These are phyloP conservation scores for Palythoa grandis DNA, from an alignment of 92 coral and sea anemone genomes.

Conservation along the genomic window DNA sequence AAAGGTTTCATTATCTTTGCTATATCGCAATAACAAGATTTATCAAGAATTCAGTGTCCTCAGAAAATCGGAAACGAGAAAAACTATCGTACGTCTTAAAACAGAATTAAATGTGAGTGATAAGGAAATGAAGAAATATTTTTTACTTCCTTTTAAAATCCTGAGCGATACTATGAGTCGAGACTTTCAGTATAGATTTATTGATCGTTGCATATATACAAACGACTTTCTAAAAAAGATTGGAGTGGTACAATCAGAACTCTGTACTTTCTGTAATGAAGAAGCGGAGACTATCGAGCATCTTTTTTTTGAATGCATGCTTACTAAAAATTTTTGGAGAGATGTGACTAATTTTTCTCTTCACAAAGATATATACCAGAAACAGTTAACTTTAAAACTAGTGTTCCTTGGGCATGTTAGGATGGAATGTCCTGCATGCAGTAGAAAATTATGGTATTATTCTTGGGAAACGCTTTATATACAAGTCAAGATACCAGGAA, in stretches of 20 bases:
- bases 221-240: background rate
- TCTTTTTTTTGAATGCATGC: background rate
- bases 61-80: background rate
- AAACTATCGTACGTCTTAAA: background rate
- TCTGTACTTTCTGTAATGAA: background rate
- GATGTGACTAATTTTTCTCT: background rate
- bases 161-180: background rate
- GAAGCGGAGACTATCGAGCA: background rate
- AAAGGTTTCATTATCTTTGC: background rate
- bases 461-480: no score
- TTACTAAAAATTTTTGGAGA: background rate
- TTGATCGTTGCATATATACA: background rate
- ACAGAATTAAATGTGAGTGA: slow-evolving; percentile 1
- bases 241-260: slow-evolving; percentile 5
- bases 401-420: no score
- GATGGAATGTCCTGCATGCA: no score
- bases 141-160: slow-evolving; percentile 16
- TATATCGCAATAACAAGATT: background rate
- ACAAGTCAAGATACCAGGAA: no score
- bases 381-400: no score
- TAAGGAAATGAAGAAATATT: background rate
- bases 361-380: background rate
- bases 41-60: background rate
- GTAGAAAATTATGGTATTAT: no score
- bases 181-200: slow-evolving; percentile 2